phyloP scores from a whole-genome alignment of 2,888 invertebrate genomes.

The Ceratothoa steindachneri region DNA sequence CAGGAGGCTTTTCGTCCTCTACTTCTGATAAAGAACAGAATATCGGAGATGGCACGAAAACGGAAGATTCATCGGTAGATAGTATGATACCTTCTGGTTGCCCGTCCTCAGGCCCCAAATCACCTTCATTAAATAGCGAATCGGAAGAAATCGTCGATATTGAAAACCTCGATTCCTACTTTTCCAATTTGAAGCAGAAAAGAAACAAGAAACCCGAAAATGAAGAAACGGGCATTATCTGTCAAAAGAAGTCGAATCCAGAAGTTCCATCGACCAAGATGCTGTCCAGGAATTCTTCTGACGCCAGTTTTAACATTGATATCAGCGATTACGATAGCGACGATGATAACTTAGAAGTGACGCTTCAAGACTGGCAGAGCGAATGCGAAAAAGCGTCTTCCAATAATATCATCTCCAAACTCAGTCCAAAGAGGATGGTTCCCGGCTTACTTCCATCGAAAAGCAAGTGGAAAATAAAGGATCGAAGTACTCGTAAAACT shows the following conservation, averaged over 20 bases:
- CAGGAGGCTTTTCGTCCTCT: no score
- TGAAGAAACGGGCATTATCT: not conserved
- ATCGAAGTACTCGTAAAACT: not conserved
- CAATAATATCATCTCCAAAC: not conserved
- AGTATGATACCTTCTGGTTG: no score
- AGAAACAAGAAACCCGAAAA: not conserved
- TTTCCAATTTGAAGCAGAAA: not conserved
- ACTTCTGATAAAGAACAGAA: not conserved
- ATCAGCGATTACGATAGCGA: slow-evolving; percentile 6
- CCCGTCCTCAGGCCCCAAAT: not conserved
- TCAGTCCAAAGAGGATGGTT: not conserved
- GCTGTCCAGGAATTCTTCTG: not conserved
- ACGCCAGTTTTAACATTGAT: not conserved
- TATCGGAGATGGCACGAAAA: not conserved
- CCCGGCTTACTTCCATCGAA: not conserved
- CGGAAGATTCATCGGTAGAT: not conserved
- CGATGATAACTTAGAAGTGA: not conserved
- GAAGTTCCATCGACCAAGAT: not conserved
- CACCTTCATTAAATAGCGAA: not conserved
- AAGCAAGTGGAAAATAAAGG: not conserved
- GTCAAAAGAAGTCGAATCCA: not conserved
- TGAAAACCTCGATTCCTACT: not conserved
- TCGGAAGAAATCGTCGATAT: slow-evolving; percentile 1
- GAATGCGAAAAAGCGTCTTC: not conserved
- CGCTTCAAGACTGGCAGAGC: not conserved